Base-by-base conservation (phyloP, 2,888 invertebrate genomes). In the Scaptomyza polygonia region DNA sequence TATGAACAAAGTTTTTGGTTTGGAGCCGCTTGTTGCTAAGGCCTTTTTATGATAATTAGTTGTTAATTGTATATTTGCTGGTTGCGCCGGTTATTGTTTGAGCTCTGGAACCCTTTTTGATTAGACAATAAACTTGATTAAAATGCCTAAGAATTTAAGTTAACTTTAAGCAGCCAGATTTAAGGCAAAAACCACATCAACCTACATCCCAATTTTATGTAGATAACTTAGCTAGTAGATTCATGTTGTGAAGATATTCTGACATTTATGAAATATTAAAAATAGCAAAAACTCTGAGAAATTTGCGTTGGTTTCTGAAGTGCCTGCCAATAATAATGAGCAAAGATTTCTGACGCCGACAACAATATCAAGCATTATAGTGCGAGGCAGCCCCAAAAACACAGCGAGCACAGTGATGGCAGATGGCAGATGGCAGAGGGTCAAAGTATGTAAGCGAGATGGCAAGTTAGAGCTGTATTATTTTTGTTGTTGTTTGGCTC, bases 261-360 rank as follows among this genome's bases (percentile, higher is more conserved):
- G 47, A 55, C 62, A 55, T 70, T 67, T 67, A 63, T 72, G 67
- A 71, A 70, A 72, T 70, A 72, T 72, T 70, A 58, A 68, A 72
- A 64, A 56, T 57, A 59, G 45, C 45, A 54, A 54, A 64, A 56
- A 51, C 25, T 52, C 30, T 30, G 5, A 14, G 64, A 51, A 63
- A 42, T 63, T 56, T 63, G 55, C 63, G 55, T 52, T 68, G 52
- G 62, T 40, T 54, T 66, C 56, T 63, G 55, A 56, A 68, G 67
- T 56, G 68, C 61, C 78, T 78, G 76, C 80, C 83, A 81, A 81
- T 81, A 81, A 83, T 80, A 83, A 81, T 83, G 81, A 76, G 83
- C 73, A 80, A 81, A 81, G 81, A 81, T 81, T 81, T 71, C 78
- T 81, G 81, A 78, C 83, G 81, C 81, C 81, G 71, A 71, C 63